Evolutionary conservation across 2,888 invertebrate species (phyloP).

Genomic region (Philereme transversata): DNA sequence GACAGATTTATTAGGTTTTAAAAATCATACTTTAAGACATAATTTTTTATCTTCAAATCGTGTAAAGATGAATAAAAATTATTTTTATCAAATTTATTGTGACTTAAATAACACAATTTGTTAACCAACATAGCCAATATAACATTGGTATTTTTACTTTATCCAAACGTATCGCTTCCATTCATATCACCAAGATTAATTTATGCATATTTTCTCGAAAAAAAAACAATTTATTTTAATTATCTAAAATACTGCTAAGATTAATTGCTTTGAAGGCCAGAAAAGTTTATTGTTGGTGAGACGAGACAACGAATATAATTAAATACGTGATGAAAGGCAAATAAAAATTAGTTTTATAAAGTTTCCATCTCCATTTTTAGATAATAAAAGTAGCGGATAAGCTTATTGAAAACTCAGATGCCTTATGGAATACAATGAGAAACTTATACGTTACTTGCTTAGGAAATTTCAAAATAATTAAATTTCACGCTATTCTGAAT

Average conservation of each 20-base stretch:
- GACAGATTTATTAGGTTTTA: too few relatives aligned
- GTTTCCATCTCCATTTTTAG: background rate
- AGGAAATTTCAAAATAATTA: background rate
- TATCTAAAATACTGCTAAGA: slow-evolving; percentile 43
- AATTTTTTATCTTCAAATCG: too few relatives aligned
- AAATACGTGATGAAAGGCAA: slow-evolving; percentile 19
- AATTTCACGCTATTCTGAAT: background rate
- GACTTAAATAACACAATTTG: too few relatives aligned
- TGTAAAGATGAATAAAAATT: too few relatives aligned
- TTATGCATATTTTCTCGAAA: background rate
- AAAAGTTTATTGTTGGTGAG: slow-evolving; percentile 30
- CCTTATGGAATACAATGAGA: background rate
- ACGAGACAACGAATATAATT: slow-evolving; percentile 28
- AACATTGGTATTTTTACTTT: too few relatives aligned
- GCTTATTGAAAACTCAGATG: background rate
- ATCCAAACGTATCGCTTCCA: too few relatives aligned
- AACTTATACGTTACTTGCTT: background rate
- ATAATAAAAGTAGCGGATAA: background rate
- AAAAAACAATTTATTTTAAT: slow-evolving; percentile 47
- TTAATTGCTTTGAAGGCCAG: slow-evolving; percentile 36
- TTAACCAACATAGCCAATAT: too few relatives aligned
- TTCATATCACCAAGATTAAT: too few relatives aligned
- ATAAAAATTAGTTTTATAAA: slow-evolving; percentile 11
- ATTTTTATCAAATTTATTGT: too few relatives aligned
- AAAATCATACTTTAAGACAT: too few relatives aligned